Evolutionary conservation across 2,113 vertebrate genomes (phyloP).

Genomic region (Stegostoma tigrinum): DNA sequence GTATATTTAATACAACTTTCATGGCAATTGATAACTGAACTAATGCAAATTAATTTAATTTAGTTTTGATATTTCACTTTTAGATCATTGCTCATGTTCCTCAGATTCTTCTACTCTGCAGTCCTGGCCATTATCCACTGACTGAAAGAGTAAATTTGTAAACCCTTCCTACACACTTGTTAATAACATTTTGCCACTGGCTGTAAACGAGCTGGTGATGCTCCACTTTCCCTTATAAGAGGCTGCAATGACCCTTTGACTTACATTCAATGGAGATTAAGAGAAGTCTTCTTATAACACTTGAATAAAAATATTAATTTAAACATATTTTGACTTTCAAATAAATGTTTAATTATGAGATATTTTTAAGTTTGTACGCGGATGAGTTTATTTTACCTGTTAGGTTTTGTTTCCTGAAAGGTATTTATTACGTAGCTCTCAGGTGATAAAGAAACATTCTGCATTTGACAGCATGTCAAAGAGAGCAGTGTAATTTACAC

Average conservation of each 20-base stretch:
- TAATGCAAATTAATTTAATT: neutral
- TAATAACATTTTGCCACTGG: neutral
- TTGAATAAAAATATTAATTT: neutral
- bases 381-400: neutral
- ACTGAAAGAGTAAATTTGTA: neutral
- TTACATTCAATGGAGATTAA: neutral
- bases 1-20: neutral
- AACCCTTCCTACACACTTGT: neutral
- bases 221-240: neutral
- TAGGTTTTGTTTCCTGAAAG: neutral
- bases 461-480: constrained; percentile 32
- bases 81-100: neutral
- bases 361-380: neutral
- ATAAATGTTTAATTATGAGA: neutral
- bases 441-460: constrained; percentile 25
- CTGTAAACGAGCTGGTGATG: neutral
- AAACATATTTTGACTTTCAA: neutral
- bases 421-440: neutral
- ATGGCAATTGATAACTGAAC: neutral
- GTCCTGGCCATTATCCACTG: neutral
- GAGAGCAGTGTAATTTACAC: constrained; percentile 9
- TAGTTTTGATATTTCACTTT: neutral
- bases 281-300: neutral
- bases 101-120: neutral
- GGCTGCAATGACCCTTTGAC: neutral